phyloP scores from a whole-genome alignment of 1,140 invertebrate species.

The Piezodorus guildinii region DNA sequence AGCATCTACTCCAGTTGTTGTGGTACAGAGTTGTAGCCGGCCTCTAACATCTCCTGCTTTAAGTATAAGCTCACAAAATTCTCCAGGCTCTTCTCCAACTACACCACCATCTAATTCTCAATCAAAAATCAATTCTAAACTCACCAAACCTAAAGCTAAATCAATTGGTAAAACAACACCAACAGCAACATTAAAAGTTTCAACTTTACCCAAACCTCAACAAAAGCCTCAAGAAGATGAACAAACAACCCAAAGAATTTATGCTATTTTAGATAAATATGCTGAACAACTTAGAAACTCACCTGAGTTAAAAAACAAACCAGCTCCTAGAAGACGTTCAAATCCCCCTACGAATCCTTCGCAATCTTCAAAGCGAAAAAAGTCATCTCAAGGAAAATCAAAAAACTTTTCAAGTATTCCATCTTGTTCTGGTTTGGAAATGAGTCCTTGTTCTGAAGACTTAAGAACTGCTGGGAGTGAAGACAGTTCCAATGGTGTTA shows the following conservation, averaged over 20 bases:
- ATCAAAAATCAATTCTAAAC: slow-evolving; percentile 28
- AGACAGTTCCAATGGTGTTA: slow-evolving; percentile 31
- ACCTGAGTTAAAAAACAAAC: slow-evolving; percentile 67
- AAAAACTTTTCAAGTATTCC: slow-evolving; percentile 40
- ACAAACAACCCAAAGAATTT: slow-evolving; percentile 65
- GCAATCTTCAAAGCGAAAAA: slow-evolving; percentile 58
- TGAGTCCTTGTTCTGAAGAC: slow-evolving; percentile 30
- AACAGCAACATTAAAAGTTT: slow-evolving; percentile 44
- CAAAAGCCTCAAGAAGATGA: slow-evolving; percentile 71
- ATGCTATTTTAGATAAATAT: slow-evolving; percentile 68
- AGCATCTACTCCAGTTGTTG: slow-evolving; percentile 43
- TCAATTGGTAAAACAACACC: slow-evolving; percentile 40
- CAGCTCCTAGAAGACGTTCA: slow-evolving; percentile 56
- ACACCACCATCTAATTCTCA: slow-evolving; percentile 27
- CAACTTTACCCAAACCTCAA: slow-evolving; percentile 51
- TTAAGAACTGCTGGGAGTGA: slow-evolving; percentile 29
- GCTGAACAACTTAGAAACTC: slow-evolving; percentile 67
- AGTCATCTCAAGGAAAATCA: slow-evolving; percentile 46
- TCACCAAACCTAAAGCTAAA: slow-evolving; percentile 33
- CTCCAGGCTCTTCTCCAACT: slow-evolving; percentile 39
- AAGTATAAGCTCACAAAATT: slow-evolving; percentile 49
- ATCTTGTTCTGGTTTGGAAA: slow-evolving; percentile 31
- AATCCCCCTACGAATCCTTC: slow-evolving; percentile 61
- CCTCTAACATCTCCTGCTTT: slow-evolving; percentile 45
- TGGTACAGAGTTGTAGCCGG: slow-evolving; percentile 47